Conservation (phyloP, 2,113 vertebrate species). For the Oryzias melastigma region DNA sequence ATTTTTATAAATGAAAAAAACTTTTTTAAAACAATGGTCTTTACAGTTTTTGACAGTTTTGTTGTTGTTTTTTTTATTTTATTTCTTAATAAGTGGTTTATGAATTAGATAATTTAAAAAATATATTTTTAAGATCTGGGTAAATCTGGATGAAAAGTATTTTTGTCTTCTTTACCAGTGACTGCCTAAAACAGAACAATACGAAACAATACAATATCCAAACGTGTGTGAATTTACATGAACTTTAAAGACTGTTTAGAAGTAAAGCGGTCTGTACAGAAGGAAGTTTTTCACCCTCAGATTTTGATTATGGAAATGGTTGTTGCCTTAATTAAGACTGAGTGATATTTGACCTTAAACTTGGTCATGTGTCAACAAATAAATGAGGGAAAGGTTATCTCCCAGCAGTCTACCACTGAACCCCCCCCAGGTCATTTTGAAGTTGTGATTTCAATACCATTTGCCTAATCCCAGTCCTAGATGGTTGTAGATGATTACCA, state of each 20-base stretch:
- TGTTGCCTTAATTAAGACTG: neutral
- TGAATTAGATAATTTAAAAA: too few species aligned
- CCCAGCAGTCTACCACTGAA: conserved; percentile 3
- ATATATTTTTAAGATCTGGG: neutral
- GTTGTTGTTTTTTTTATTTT: too few species aligned
- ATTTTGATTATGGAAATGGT: conserved; percentile 18
- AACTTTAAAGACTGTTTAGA: neutral
- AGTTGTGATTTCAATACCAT: conserved; percentile 58
- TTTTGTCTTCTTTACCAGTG: neutral
- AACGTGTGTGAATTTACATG: too few species aligned
- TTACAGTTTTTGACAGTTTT: too few species aligned
- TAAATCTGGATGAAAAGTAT: neutral
- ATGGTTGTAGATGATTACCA: conserved; percentile 59
- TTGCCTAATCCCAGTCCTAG: conserved; percentile 62
- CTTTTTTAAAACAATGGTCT: too few species aligned
- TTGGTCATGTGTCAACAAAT: conserved; percentile 26
- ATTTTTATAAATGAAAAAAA: too few species aligned
- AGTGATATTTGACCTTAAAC: conserved; percentile 26
- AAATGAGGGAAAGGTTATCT: conserved; percentile 36
- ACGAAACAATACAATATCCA: too few species aligned
- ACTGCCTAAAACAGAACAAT: neutral
- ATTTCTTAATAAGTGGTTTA: too few species aligned
- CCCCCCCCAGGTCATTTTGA: conserved; percentile 17
- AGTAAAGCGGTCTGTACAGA: neutral
- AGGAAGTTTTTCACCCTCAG: conserved; percentile 1